Base-by-base conservation (phyloP, 2,113 vertebrate species). In the Onychostoma macrolepis region DNA sequence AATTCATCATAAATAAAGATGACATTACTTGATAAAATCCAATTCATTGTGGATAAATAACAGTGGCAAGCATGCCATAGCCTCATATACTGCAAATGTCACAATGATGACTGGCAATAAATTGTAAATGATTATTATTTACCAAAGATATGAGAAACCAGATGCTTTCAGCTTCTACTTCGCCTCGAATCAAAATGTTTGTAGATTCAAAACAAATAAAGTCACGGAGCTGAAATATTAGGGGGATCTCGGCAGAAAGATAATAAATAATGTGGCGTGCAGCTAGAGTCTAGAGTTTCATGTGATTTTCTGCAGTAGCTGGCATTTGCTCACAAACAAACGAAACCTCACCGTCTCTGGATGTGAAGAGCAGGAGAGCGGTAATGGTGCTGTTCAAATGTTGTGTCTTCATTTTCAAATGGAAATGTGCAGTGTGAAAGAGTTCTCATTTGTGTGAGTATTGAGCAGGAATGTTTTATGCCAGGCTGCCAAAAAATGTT, bases 221-320 rank as follows among this genome's bases (percentile, higher is more conserved):
- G n/a, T 80, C 53, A 91, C 90, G 79, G 88, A 89, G 91, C 87
- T 88, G 92, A 89, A 83, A 84, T 65, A 89, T 88, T 89, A 90
- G 91, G 75, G 67, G 83, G 91, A 89, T 74, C 50, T 11, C 38
- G 86, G 10, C 56, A 76, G 78, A 90, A 88, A 90, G 26, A 80
- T 74, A 24, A 61, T 82, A 81, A 76, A 91, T 89, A 88, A 26
- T 30, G 30, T 63, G 88, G 58, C 78, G 48, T 86, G 87, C 85
- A 85, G 48, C 87, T 78, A 74, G 85, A 87, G 86, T 91, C 56
- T 61, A n/a, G 56, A 61, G 56, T 61, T 58, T 61, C 87, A 80
- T 89, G 72, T 90, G 92, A 92, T 92, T 90, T 91, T 79, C 56
- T 74, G 50, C 86, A 72, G 48, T 86, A 87, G 79, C 36, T 84